phyloP scores from a whole-genome alignment of 2,113 vertebrate species.

The Xenopus borealis region DNA sequence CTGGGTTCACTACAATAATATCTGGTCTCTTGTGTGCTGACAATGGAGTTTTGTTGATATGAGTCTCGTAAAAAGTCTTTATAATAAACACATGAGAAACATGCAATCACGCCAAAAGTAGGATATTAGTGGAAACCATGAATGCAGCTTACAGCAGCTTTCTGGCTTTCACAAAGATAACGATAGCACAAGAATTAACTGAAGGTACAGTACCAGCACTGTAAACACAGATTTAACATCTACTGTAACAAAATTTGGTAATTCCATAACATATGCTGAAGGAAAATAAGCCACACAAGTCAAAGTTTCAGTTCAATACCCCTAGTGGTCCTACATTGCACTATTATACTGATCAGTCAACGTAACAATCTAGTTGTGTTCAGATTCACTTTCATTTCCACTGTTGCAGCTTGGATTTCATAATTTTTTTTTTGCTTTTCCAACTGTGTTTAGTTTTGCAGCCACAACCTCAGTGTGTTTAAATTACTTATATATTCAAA shows the following conservation, averaged over 20 bases:
- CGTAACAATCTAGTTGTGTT: not conserved
- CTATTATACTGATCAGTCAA: conserved; percentile 52
- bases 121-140: not conserved
- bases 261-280: conserved; percentile 67
- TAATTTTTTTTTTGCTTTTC: not conserved
- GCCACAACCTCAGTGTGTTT: not conserved
- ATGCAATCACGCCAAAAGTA: not conserved
- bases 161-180: not conserved
- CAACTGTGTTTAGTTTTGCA: not conserved
- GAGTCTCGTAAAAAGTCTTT: not conserved
- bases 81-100: not conserved
- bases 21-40: not conserved
- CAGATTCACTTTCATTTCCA: not conserved
- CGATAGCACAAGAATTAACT: conserved; percentile 44
- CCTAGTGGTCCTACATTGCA: conserved; percentile 76
- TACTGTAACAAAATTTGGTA: conserved; percentile 69
- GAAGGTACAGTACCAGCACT: conserved; percentile 71
- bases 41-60: not conserved
- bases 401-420: not conserved
- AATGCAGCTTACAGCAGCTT: not conserved
- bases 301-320: conserved; percentile 71
- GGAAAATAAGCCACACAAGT: conserved; percentile 69
- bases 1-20: not conserved
- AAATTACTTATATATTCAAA: not conserved
- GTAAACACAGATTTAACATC: conserved; percentile 72